Evolutionary conservation across 2,888 invertebrate genomes (phyloP).

Genomic region (Eristalis pertinax): DNA sequence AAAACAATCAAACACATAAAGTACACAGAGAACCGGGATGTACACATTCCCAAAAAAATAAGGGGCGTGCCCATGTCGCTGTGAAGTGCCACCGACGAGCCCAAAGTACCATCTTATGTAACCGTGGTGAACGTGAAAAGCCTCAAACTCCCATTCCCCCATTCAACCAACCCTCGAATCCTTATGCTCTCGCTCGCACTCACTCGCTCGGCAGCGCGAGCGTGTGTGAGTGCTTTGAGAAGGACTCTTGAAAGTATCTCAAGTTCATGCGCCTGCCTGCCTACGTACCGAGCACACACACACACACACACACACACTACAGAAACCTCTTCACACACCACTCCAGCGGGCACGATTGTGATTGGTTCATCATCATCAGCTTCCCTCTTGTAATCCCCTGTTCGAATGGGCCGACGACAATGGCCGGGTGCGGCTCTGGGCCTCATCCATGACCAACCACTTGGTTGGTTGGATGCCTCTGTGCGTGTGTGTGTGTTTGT

Average conservation of each 20-base stretch:
- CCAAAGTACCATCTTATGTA: constrained; percentile 69
- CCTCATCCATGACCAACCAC: constrained; percentile 19
- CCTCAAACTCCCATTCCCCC: constrained; percentile 25
- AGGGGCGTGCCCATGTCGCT: constrained; percentile 66
- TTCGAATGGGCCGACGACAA: constrained; percentile 57
- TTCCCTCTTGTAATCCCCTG: constrained; percentile 63
- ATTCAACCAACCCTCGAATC: constrained; percentile 53
- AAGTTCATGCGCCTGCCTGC: constrained; percentile 72
- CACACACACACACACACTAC: constrained; percentile 57
- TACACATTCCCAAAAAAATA: constrained; percentile 64
- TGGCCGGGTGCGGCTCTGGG: constrained; percentile 45
- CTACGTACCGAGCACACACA: constrained; percentile 36
- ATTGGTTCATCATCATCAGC: constrained; percentile 67
- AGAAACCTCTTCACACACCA: constrained; percentile 70
- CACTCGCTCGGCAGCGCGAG: background rate
- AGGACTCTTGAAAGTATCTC: constrained; percentile 70
- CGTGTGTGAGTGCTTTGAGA: constrained; percentile 26
- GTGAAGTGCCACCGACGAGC: constrained; percentile 35
- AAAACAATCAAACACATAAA: constrained; percentile 47
- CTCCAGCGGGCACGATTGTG: constrained; percentile 49
- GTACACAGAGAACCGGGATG: constrained; percentile 45
- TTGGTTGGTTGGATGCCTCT: constrained; percentile 43
- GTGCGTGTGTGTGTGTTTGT: constrained; percentile 2
- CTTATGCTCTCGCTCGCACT: constrained; percentile 14
- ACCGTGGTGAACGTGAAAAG: constrained; percentile 37